These are phyloP conservation scores for Ophonus ardosiacus DNA, from an alignment of 2,888 invertebrate species.

Conservation along the genomic window DNA sequence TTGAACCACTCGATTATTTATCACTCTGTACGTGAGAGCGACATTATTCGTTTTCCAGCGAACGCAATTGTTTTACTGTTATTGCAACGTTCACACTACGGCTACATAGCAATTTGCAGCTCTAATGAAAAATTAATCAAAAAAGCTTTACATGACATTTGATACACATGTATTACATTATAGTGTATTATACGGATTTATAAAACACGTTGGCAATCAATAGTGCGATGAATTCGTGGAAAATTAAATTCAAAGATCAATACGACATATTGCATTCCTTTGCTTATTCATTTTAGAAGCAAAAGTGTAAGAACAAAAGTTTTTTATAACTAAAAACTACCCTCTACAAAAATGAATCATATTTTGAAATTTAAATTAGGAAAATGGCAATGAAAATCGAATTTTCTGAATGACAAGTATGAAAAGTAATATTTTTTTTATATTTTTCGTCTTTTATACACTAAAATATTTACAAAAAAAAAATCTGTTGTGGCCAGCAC, in stretches of 20 bases:
- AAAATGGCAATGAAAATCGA: too few species aligned
- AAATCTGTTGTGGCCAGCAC: too few species aligned
- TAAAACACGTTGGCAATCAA: background rate
- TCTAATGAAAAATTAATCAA: slow-evolving; percentile 33
- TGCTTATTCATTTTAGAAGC: too few species aligned
- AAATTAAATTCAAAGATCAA: background rate
- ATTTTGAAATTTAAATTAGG: too few species aligned
- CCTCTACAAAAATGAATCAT: too few species aligned
- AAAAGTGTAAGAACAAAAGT: too few species aligned
- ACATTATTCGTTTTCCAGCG: slow-evolving; percentile 21
- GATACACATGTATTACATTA: slow-evolving; percentile 11
- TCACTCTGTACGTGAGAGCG: slow-evolving; percentile 36
- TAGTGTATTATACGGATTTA: background rate
- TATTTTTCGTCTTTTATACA: too few species aligned
- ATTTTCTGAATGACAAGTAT: too few species aligned
- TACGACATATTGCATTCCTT: background rate
- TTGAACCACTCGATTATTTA: slow-evolving; percentile 54
- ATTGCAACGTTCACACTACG: slow-evolving; percentile 7
- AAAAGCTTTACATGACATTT: slow-evolving; percentile 1
- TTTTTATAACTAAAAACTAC: too few species aligned
- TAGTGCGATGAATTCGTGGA: background rate
- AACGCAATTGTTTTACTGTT: slow-evolving; percentile 26
- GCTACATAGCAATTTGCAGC: background rate
- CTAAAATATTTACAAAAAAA: too few species aligned
- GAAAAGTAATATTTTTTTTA: too few species aligned